A percentile compares a stretch with the other conserved stretches of the same genome.
Conservation (phyloP, 2,113 vertebrate genomes). For the Tylochromis polylepis region DNA sequence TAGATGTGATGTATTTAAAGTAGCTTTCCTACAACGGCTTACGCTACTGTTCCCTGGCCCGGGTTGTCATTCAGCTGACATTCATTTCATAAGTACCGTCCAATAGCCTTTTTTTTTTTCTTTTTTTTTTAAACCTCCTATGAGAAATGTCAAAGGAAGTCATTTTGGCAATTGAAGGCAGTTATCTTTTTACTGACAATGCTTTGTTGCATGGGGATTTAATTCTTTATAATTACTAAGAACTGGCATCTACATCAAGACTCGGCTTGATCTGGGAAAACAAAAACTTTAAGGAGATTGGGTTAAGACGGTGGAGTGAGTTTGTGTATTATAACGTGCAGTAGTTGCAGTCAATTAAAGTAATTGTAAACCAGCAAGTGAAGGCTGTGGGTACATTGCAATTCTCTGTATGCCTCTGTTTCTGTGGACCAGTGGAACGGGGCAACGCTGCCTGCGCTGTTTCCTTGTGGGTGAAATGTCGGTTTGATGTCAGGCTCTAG, state of each 20-base stretch:
- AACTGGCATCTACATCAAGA: not conserved
- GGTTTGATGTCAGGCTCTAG: conserved; percentile 34
- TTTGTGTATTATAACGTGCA: not conserved
- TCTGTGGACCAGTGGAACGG: not conserved
- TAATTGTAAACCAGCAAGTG: not conserved
- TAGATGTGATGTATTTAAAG: conserved; percentile 11
- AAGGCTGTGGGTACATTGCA: not conserved
- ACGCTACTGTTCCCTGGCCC: not conserved
- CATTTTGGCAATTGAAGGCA: not conserved
- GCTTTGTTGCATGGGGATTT: not conserved
- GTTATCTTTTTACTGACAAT: not conserved
- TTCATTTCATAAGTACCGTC: conserved; percentile 2
- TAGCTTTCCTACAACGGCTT: not conserved
- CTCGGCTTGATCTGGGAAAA: not conserved
- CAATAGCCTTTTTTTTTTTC: not conserved
- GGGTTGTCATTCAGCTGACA: conserved; percentile 39
- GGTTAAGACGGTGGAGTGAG: not conserved
- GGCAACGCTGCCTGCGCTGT: not conserved
- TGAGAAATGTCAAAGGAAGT: not conserved
- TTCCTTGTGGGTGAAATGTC: conserved; percentile 18
- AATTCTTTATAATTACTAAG: conserved; percentile 4
- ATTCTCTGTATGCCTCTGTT: not conserved
- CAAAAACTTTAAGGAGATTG: conserved; percentile 7
- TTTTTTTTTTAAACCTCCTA: not conserved
- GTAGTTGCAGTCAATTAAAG: conserved; percentile 1